These are phyloP conservation scores for Hypena proboscidalis DNA, from an alignment of 2,888 invertebrate species.

Conservation along the genomic window DNA sequence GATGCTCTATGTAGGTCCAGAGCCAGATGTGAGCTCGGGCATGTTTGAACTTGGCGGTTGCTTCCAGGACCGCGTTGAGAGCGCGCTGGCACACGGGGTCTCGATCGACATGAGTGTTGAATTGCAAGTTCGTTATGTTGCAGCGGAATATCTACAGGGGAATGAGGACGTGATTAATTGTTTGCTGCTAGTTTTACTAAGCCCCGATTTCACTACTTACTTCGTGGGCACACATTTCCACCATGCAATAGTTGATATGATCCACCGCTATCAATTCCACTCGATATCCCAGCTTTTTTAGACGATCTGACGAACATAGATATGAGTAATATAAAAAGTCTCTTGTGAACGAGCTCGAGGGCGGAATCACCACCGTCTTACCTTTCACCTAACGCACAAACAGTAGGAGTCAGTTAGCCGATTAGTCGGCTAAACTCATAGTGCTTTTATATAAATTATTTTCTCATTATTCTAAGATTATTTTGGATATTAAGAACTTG, in stretches of 20 bases:
- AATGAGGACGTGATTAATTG: no score
- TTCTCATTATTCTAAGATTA: no score
- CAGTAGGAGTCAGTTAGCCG: no score
- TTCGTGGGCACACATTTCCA: conserved; percentile 71
- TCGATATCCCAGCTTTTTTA: conserved; percentile 62
- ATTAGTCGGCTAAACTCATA: no score
- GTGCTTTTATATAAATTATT: no score
- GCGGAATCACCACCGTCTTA: no score
- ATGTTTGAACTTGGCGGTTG: conserved; percentile 53
- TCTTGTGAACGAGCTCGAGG: no score
- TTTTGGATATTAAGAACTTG: no score
- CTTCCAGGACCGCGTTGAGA: conserved; percentile 56
- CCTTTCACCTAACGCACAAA: no score
- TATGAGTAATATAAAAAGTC: no score
- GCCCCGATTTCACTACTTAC: conserved; percentile 43
- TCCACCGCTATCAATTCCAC: conserved; percentile 60
- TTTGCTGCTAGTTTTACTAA: no score
- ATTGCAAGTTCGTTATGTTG: conserved; percentile 65
- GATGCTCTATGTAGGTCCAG: conserved; percentile 55
- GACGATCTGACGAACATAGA: conserved; percentile 55
- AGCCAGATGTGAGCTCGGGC: conserved; percentile 64
- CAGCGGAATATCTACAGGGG: conserved; percentile 47
- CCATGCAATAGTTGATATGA: conserved; percentile 60
- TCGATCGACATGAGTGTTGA: conserved; percentile 55
- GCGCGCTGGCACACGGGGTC: conserved; percentile 67